Conservation (phyloP, 2,888 invertebrate species). For the Shargacucullia verbasci region DNA sequence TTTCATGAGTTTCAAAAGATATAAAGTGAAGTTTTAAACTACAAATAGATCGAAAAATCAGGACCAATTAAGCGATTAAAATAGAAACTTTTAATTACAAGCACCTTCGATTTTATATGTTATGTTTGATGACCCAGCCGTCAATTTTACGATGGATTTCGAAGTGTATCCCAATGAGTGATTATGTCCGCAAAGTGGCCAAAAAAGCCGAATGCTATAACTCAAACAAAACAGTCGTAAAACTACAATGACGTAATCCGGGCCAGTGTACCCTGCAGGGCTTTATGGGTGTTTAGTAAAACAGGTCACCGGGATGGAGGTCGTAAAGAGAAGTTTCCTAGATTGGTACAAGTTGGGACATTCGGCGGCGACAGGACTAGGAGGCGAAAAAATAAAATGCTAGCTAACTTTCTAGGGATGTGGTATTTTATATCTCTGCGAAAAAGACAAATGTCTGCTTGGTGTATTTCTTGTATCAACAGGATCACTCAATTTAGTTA, state of each 20-base stretch:
- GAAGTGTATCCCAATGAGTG: slow-evolving; percentile 45
- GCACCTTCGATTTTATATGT: slow-evolving; percentile 21
- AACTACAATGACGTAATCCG: slow-evolving; percentile 70
- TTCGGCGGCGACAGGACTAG: slow-evolving; percentile 28
- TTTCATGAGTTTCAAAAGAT: too few species aligned
- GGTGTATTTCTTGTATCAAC: too few species aligned
- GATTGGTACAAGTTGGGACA: slow-evolving; percentile 60
- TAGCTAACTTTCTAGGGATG: slow-evolving; percentile 11
- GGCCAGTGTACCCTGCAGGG: slow-evolving; percentile 69
- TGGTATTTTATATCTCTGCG: too few species aligned
- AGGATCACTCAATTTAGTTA: too few species aligned
- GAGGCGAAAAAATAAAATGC: slow-evolving; percentile 16
- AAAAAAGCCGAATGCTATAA: slow-evolving; percentile 53
- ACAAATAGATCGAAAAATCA: slow-evolving; percentile 3
- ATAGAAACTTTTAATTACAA: slow-evolving; percentile 29
- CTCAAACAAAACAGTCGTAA: slow-evolving; percentile 68
- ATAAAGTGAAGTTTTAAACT: neutral
- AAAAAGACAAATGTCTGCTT: too few species aligned
- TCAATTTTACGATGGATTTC: slow-evolving; percentile 52
- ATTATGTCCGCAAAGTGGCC: slow-evolving; percentile 52
- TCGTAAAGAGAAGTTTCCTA: slow-evolving; percentile 71
- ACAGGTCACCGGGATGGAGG: slow-evolving; percentile 72
- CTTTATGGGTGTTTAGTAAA: slow-evolving; percentile 74
- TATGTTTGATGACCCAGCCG: slow-evolving; percentile 31
- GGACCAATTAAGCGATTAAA: slow-evolving; percentile 17